These are phyloP conservation scores for Oncorhynchus tshawytscha DNA, from an alignment of 2,113 vertebrate genomes.

Conservation along the genomic window DNA sequence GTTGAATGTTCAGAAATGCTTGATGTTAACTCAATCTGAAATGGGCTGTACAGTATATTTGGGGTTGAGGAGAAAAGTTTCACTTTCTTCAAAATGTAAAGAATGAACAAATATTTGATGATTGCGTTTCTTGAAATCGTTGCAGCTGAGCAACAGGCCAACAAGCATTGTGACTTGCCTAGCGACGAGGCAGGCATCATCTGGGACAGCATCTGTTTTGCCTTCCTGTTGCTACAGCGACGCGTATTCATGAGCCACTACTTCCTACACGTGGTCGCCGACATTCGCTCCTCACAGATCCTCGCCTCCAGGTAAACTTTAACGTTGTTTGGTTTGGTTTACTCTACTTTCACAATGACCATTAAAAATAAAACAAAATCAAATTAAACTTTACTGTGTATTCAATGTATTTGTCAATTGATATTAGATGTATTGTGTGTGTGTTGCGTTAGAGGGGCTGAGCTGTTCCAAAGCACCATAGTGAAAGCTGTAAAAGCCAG, in stretches of 20 bases:
- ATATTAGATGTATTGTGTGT: too few species aligned
- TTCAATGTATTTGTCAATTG: too few species aligned
- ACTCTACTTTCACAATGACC: too few species aligned
- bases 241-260: slow-evolving; percentile 96
- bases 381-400: too few species aligned
- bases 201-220: slow-evolving; percentile 97
- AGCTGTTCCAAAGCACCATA: slow-evolving; percentile 92
- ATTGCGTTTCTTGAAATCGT: not conserved
- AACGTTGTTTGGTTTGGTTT: not conserved
- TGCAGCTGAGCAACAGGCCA: slow-evolving; percentile 70
- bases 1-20: too few species aligned
- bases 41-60: too few species aligned
- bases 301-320: slow-evolving; percentile 86
- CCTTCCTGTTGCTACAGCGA: slow-evolving; percentile 89
- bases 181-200: slow-evolving; percentile 95
- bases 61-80: too few species aligned
- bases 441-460: slow-evolving; percentile 79
- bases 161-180: slow-evolving; percentile 83
- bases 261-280: slow-evolving; percentile 91
- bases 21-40: too few species aligned
- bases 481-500: slow-evolving; percentile 93
- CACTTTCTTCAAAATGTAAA: too few species aligned
- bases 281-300: slow-evolving; percentile 91
- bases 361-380: too few species aligned
- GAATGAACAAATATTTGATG: too few species aligned